Evolutionary conservation across 2,888 invertebrate species (phyloP).

Genomic region (Parnassius apollo): DNA sequence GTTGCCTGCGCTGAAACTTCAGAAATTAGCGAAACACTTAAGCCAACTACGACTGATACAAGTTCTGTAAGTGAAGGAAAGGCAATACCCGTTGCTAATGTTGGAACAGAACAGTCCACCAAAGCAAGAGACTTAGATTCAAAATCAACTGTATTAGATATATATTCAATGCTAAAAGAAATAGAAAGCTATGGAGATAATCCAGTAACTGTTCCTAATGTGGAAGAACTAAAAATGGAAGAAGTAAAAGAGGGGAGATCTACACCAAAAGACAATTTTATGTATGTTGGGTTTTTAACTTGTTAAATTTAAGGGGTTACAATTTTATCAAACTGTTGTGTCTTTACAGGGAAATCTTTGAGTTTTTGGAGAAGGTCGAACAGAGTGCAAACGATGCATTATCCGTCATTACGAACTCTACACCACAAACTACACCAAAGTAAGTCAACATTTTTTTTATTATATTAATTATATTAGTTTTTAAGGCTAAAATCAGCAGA

Average conservation of each 20-base stretch:
- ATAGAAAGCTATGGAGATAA: constrained; percentile 73
- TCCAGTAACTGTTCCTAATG: constrained; percentile 52
- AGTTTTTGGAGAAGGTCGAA: constrained; percentile 85
- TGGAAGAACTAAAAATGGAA: constrained; percentile 36
- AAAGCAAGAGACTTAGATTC: constrained; percentile 51
- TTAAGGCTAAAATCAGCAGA: no score
- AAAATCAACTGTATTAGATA: constrained; percentile 71
- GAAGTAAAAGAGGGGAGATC: constrained; percentile 50
- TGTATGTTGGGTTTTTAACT: constrained; percentile 45
- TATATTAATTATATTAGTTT: no score
- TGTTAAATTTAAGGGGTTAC: no score
- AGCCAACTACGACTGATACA: constrained; percentile 9
- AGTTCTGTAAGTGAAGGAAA: constrained; percentile 16
- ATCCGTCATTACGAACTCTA: constrained; percentile 62
- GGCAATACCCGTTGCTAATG: constrained; percentile 23
- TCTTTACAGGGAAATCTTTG: constrained; percentile 81
- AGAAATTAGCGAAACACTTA: constrained; percentile 8
- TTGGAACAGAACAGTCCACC: constrained; percentile 38
- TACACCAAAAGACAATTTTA: constrained; percentile 68
- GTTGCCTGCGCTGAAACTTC: constrained; percentile 29
- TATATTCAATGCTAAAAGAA: constrained; percentile 77
- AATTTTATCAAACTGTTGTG: neutral
- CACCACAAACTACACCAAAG: constrained; percentile 69
- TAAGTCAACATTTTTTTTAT: constrained; percentile 36
- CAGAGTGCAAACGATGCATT: constrained; percentile 75